phyloP scores from a whole-genome alignment of 2,888 invertebrate genomes.

The Embidobia sp. region DNA sequence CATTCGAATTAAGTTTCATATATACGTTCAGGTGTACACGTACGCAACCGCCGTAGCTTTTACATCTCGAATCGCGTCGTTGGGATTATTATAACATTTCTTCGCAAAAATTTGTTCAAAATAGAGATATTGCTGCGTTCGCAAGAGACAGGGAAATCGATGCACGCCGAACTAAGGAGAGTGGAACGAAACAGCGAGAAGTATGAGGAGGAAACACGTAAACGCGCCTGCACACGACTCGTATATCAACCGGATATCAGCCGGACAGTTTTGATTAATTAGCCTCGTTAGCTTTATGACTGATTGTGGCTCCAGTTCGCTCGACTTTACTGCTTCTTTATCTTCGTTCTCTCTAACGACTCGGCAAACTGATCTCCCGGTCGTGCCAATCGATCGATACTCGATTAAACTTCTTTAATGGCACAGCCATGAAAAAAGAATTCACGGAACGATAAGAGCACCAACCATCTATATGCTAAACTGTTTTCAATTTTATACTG shows the following conservation, averaged over 20 bases:
- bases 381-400: constrained; percentile 61
- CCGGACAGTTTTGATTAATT: constrained; percentile 76
- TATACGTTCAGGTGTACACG: too few species aligned
- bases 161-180: constrained; percentile 33
- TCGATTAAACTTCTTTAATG: constrained; percentile 62
- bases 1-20: too few species aligned
- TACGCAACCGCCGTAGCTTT: too few species aligned
- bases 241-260: constrained; percentile 70
- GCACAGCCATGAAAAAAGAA: constrained; percentile 57
- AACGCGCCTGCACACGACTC: constrained; percentile 58
- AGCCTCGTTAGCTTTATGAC: constrained; percentile 73
- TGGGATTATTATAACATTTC: too few species aligned
- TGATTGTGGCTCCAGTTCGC: constrained; percentile 68
- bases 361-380: constrained; percentile 56
- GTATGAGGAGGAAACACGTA: constrained; percentile 25
- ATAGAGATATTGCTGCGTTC: too few species aligned
- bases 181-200: too few species aligned
- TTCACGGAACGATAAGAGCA: constrained; percentile 50
- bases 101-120: too few species aligned
- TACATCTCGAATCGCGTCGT: too few species aligned
- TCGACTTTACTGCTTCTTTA: constrained; percentile 69
- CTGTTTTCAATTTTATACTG: too few species aligned
- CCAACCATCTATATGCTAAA: constrained; percentile 51
- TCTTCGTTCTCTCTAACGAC: constrained; percentile 57
- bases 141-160: too few species aligned